Evolutionary conservation across 2,888 invertebrate genomes (phyloP).

Genomic region (Pomacea canaliculata): DNA sequence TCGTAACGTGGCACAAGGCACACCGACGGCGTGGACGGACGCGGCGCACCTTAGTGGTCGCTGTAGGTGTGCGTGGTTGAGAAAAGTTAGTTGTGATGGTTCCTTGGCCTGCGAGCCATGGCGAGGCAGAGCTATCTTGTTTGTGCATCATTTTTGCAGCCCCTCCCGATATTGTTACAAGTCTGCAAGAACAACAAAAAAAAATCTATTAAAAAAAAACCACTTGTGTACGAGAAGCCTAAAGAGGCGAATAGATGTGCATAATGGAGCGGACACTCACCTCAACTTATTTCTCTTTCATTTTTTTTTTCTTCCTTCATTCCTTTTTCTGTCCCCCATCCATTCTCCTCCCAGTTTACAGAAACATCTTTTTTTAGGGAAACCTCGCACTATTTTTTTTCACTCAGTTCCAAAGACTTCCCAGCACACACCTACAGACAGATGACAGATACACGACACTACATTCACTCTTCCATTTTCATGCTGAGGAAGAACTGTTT

Average conservation of each 20-base stretch:
- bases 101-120: constrained; percentile 9
- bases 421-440: not conserved
- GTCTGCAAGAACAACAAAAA: not conserved
- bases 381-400: too few species aligned
- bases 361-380: too few species aligned
- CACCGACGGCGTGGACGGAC: too few species aligned
- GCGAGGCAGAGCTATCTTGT: constrained; percentile 17
- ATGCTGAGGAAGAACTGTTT: too few species aligned
- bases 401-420: not conserved
- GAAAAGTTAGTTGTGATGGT: not conserved
- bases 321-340: not conserved
- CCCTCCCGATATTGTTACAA: not conserved
- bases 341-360: too few species aligned
- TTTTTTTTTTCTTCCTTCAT: not conserved
- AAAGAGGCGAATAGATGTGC: not conserved
- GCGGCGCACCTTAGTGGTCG: too few species aligned
- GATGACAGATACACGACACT: not conserved
- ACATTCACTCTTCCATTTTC: not conserved
- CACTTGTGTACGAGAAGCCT: not conserved
- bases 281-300: not conserved
- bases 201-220: not conserved
- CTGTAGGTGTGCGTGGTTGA: too few species aligned
- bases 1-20: too few species aligned
- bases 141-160: constrained; percentile 24
- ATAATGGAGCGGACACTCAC: constrained; percentile 16